Evolutionary conservation across 1,140 invertebrate species (phyloP), one percentile per base, ranked within the genome.

Genomic region (Sinella curviseta): DNA sequence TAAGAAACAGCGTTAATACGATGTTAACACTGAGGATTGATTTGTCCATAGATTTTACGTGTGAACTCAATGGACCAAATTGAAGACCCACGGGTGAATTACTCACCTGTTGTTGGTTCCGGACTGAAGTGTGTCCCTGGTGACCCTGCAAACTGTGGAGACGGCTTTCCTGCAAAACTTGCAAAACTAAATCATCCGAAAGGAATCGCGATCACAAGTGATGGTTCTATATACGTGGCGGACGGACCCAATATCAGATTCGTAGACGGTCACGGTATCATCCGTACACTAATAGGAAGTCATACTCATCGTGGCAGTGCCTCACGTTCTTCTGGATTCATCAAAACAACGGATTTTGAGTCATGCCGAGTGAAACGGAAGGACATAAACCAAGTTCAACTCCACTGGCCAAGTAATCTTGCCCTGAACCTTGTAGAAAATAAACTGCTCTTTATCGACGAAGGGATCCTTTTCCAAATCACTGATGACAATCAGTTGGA

Each of bases 141-240:
- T 1, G 96, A 98, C 85, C 89, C 90, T 35, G 89, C 89, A 67
- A 93, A 94, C 78, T 99, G 97, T 87, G 97, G 97, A 3, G 97
- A 99, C 87, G 95, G 95, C 80, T 94, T 95, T 73, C 92, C 92
- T 30, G 97, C 97, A 8, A 90, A 93, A 30, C 90, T 94, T 80
- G 97, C 97, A 2, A 94, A 96, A 86, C 90, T 99, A 24, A 92
- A 95, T 31, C 96, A 98, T 91, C 97, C 97, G 8, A 99, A 99
- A 92, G 97, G 96, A 90, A 88, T 80, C 60, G 95, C 94, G 26
- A 95, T 98, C 70, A 93, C 94, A 16, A 93, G 94, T 36, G 94
- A 96, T 85, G 94, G 93, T 84, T 95, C 94, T 20, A 95, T 97
- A 91, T 97, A 96, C 85, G 95, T 97, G 82, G 95, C 95, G 65